Percentiles rank a stretch among this genome's conserved stretches.
phyloP scores from a whole-genome alignment of 1,140 invertebrate genomes.

The Drosophila ercepeae region DNA sequence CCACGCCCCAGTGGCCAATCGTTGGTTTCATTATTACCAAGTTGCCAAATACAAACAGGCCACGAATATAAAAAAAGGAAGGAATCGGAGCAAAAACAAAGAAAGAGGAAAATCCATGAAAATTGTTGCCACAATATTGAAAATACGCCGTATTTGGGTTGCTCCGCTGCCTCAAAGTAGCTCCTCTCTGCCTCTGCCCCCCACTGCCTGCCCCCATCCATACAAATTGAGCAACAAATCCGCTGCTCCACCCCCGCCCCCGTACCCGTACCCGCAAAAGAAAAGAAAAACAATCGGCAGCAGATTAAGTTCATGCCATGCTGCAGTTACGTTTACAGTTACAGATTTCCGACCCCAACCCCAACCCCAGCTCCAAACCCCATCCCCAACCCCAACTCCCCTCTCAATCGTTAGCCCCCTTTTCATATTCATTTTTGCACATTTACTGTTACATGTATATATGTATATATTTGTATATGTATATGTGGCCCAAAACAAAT shows the following conservation, averaged over 20 bases:
- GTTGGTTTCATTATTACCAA: constrained; percentile 79
- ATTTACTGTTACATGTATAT: constrained; percentile 62
- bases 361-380: constrained; percentile 20
- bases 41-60: constrained; percentile 69
- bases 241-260: background rate
- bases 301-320: constrained; percentile 81
- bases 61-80: constrained; percentile 11
- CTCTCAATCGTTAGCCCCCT: constrained; percentile 4
- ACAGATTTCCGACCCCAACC: constrained; percentile 59
- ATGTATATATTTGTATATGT: too few relatives aligned
- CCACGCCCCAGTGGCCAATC: constrained; percentile 33
- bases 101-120: constrained; percentile 64
- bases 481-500: constrained; percentile 74
- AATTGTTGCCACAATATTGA: constrained; percentile 81
- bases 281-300: constrained; percentile 67
- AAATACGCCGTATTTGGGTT: constrained; percentile 75
- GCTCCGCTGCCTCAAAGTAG: constrained; percentile 24
- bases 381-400: constrained; percentile 13
- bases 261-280: constrained; percentile 19
- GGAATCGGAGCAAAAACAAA: constrained; percentile 28
- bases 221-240: constrained; percentile 76
- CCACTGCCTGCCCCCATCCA: background rate
- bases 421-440: constrained; percentile 75
- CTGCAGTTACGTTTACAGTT: constrained; percentile 76
- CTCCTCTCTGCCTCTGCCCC: background rate